Evolutionary conservation across 1,140 invertebrate species (phyloP).

Genomic region (Dendrolimus punctatus): DNA sequence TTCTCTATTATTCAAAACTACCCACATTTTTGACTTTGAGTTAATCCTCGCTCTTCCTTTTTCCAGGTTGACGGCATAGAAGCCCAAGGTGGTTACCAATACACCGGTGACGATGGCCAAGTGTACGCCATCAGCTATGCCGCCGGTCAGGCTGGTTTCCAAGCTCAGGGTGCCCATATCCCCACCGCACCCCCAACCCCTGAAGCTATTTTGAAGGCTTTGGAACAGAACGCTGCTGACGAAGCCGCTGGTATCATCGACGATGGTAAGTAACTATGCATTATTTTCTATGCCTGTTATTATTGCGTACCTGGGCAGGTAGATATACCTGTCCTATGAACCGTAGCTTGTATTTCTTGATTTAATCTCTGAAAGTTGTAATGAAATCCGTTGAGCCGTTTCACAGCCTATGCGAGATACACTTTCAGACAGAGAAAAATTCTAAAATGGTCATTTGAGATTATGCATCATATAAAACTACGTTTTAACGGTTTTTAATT

Average conservation of each 20-base stretch:
- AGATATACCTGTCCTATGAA: too few species aligned
- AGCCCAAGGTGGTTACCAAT: conserved; percentile 75
- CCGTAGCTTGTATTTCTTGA: too few species aligned
- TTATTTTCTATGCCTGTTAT: neutral
- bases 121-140: conserved; percentile 79
- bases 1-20: too few species aligned
- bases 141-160: conserved; percentile 74
- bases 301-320: too few species aligned
- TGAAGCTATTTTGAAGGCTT: conserved; percentile 75
- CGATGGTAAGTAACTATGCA: conserved; percentile 43
- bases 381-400: too few species aligned
- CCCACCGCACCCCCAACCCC: conserved; percentile 79
- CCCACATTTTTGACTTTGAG: too few species aligned
- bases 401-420: too few species aligned
- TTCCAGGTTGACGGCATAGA: conserved; percentile 72
- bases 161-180: conserved; percentile 75
- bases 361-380: too few species aligned
- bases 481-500: too few species aligned
- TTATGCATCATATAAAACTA: too few species aligned
- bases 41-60: neutral
- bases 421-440: too few species aligned
- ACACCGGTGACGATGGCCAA: conserved; percentile 77
- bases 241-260: conserved; percentile 63
- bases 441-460: too few species aligned
- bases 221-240: conserved; percentile 73